Conservation (phyloP, 2,113 vertebrate species). For the Pleuronectes platessa region DNA sequence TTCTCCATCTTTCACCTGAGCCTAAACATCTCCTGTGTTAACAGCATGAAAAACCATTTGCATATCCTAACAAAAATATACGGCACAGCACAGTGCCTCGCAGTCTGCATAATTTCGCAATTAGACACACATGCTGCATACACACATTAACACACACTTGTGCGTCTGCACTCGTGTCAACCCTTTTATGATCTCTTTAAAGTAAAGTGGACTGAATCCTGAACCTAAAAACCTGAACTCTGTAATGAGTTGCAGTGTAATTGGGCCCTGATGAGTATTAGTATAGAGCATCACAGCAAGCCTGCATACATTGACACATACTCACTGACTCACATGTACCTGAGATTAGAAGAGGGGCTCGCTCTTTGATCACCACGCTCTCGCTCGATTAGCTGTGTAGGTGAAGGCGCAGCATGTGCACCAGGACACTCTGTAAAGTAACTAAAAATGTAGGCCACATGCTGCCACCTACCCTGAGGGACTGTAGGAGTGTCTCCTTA, state of each 20-base stretch:
- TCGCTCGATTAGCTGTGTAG: conserved; percentile 25
- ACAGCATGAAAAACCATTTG: conserved; percentile 25
- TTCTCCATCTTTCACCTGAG: background rate
- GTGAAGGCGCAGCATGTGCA: conserved; percentile 2
- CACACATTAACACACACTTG: background rate
- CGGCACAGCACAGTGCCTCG: background rate
- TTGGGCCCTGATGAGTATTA: background rate
- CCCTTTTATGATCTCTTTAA: conserved; percentile 20
- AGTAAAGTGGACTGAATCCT: background rate
- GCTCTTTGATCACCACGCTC: background rate
- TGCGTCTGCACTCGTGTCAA: background rate
- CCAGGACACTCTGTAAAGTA: conserved; percentile 20
- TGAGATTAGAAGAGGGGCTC: conserved; percentile 38
- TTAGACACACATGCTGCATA: conserved; percentile 21
- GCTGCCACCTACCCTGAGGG: conserved; percentile 41
- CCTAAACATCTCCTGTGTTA: conserved; percentile 4
- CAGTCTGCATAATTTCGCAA: background rate
- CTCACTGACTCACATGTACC: conserved; percentile 28
- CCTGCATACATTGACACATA: conserved; percentile 13
- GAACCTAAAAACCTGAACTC: background rate
- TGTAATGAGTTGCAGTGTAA: background rate
- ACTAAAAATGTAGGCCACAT: conserved; percentile 47
- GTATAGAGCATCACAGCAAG: background rate
- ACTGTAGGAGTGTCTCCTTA: conserved; percentile 61
- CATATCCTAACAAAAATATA: conserved; percentile 17